Evolutionary conservation across 2,888 invertebrate genomes (phyloP), one percentile per base, ranked within the genome.

Genomic region (Agrenia bidenticulata): DNA sequence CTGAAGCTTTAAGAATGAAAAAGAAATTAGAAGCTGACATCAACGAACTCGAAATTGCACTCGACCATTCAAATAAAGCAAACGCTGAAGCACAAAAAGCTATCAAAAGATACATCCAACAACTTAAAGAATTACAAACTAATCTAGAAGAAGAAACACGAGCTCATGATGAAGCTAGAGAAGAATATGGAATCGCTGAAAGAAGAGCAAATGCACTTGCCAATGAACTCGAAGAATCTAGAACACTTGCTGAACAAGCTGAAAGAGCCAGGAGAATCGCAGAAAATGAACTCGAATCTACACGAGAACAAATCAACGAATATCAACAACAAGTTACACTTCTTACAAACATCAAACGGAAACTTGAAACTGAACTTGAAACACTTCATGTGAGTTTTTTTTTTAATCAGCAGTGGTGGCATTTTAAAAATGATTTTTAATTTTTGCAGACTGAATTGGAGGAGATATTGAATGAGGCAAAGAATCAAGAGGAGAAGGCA

Each of bases 21-120:
- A 86, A 86, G 83, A 86, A 86, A 78, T 79, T 85, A 62, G 85
- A 85, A 77, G 80, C 81, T 63, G 85, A 85, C 79, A 85, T 85
- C 79, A 85, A 85, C 78, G 85, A 85, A 78, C 80, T 85, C 55
- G 85, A 85, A 77, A 83, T 85, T 69, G 84, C 83, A 61, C 78
- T 85, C 63, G 85, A 86, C 77, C 83, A 82, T 75, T 81, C 84
- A 71, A 85, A 85, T 81, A 81, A 84, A 73, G 73, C 77, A 62
- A 81, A 81, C 67, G 82, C 82, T 54, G 83, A 83, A 70, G 79
- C 81, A 42, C 83, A 85, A 77, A 84, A 83, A 81, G 83, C 81
- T 77, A 80, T 83, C 78, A 84, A 84, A 79, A 81, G 68, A 55
- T 81, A 81, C 78, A 82, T 83, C 76, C 81, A 82, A 70, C 81